A percentile compares a stretch with the other conserved stretches of the same genome.
Conservation (phyloP, 2,113 vertebrate genomes). For the Sylvilagus bachmani region DNA sequence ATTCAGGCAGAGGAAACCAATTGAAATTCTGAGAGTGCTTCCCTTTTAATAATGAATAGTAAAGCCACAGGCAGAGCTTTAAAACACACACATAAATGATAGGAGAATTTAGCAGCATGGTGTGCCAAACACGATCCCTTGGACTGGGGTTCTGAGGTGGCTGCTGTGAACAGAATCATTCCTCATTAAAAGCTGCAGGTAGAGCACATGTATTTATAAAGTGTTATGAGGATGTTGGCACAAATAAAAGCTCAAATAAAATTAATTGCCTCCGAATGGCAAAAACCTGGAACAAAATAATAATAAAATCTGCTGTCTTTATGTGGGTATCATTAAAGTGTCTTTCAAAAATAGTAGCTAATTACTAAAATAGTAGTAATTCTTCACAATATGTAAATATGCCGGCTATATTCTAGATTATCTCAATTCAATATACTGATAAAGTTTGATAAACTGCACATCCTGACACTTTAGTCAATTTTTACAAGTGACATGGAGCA, state of each 20-base stretch:
- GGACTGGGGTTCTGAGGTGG: conserved; percentile 58
- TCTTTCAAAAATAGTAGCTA: conserved; percentile 44
- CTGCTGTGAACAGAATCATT: conserved; percentile 53
- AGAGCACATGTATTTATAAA: conserved; percentile 48
- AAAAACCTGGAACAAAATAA: not conserved
- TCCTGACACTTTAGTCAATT: not conserved
- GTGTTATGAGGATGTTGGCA: conserved; percentile 47
- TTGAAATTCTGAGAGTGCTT: conserved; percentile 72
- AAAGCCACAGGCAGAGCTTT: conserved; percentile 74
- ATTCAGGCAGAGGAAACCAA: conserved; percentile 65
- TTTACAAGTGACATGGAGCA: not conserved
- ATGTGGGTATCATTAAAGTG: not conserved
- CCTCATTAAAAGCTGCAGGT: conserved; percentile 79
- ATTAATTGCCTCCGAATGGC: conserved; percentile 42
- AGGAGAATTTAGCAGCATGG: conserved; percentile 66
- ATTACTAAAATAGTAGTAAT: not conserved
- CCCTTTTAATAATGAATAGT: conserved; percentile 77
- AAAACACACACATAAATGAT: conserved; percentile 66
- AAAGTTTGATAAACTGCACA: not conserved
- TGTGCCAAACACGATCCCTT: conserved; percentile 57
- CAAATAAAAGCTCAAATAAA: conserved; percentile 62
- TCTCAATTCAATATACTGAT: conserved; percentile 17
- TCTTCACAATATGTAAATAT: not conserved
- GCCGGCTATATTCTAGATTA: not conserved
- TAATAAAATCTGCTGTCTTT: not conserved